A percentile compares a stretch with the other conserved stretches of the same genome.
These are phyloP conservation scores for Oceanites oceanicus DNA, from an alignment of 2,113 vertebrate species.

Conservation along the genomic window DNA sequence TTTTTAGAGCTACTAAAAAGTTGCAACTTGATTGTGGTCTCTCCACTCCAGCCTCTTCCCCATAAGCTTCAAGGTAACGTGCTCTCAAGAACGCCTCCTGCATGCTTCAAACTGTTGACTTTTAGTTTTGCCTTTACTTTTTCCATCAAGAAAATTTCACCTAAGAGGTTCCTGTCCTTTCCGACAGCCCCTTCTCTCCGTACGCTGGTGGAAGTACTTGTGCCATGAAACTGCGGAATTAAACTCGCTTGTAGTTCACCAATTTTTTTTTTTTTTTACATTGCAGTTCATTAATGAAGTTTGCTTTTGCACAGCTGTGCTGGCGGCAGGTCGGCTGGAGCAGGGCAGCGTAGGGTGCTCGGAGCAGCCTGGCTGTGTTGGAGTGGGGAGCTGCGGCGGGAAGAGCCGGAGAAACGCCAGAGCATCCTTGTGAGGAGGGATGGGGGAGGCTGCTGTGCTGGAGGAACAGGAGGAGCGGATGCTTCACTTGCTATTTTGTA, in stretches of 20 bases:
- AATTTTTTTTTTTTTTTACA: too few species aligned
- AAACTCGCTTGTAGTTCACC: neutral
- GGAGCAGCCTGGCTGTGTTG: neutral
- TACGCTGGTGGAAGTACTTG: fast-evolving
- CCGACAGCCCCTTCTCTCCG: neutral
- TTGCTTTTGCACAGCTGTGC: too few species aligned
- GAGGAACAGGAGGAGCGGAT: neutral
- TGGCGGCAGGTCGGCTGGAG: neutral
- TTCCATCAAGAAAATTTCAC: fast-evolving
- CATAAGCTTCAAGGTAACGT: fast-evolving
- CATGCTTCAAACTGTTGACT: fast-evolving
- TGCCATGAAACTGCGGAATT: fast-evolving
- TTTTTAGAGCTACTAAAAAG: neutral
- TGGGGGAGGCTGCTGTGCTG: neutral
- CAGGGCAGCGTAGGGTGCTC: too few species aligned
- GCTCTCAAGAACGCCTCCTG: too few species aligned
- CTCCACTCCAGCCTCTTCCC: neutral
- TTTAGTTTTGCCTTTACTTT: neutral
- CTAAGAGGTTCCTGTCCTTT: neutral
- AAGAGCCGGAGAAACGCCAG: too few species aligned
- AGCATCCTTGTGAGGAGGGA: too few species aligned
- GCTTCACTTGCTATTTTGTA: neutral
- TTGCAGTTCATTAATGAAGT: too few species aligned
- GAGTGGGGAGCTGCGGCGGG: neutral
- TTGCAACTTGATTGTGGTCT: neutral